Evolutionary conservation across 1,140 invertebrate species (phyloP), one percentile per base, ranked within the genome.

Genomic region (Atopsyche davidsoni): DNA sequence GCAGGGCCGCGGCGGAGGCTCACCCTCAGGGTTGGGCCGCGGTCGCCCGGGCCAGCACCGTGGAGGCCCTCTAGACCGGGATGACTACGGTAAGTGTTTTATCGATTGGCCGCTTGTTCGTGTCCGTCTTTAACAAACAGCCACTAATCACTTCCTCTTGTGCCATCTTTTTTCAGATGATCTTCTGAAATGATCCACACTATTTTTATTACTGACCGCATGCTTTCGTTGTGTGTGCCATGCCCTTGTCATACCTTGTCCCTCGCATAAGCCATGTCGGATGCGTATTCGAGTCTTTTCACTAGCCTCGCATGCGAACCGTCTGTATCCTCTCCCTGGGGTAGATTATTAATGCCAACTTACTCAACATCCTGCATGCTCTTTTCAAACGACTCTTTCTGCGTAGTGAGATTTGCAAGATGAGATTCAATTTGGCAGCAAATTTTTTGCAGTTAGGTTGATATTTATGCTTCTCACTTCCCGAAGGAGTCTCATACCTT

Each of bases 71-170:
- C 85, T 89, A 77, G 83, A 86, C 60, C 79, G 85, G 61, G 84
- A 83, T 60, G 87, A 90, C 69, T 91, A 91, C 77, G 87, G 87
- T 90, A 82, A 88, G 87, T 81, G 64, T 49, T 28, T 46, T 19
- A 11, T 40, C 22, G 16, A 35, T 13, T 35, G 17, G 24, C 41
- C 9, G 21, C 9, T 9, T 24, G 13, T 16, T 24, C n/a, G 14
- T 39, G 16, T 16, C 18, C 11, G 13, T 10, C 17, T 39, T 16
- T 39, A 17, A n/a, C 36, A 39, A 3, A 39, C 32, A 39, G 36
- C 36, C 19, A 39, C 17, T 39, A 39, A 39, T 39, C 10, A 17
- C 16, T 21, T 39, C 36, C 32, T 34, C 32, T 16, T 34, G 11
- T 34, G n/a, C n/a, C n/a, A n/a, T 34, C n/a, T 34, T 39, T 39